Evolutionary conservation across 2,797 vertebrate species (phyloP), one percentile per base, ranked within the genome.

Genomic region (Tenualosa ilisha): DNA sequence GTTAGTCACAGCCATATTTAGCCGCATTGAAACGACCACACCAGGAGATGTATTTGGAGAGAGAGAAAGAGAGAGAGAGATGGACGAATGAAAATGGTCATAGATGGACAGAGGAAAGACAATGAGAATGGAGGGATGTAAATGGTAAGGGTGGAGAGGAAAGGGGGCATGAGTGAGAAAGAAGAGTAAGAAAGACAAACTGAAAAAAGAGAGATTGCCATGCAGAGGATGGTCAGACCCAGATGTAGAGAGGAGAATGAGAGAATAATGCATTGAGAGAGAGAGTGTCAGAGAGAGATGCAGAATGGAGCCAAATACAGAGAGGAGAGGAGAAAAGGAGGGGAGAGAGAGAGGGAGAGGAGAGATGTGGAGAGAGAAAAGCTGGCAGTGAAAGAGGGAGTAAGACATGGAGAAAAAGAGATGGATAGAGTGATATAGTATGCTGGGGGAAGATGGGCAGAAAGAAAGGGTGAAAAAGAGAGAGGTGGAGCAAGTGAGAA

Each of bases 1-100:
- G 91, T 94, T 93, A 93, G 93, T 94, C 93, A 93, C 93, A 92
- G 93, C 85, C 88, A 90, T 91, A 92, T 92, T 91, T 88, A 82
- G 91, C 89, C 90, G 87, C 63, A 65, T 89, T n/a, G n/a, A 75
- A 84, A 91, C 88, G 86, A 87, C 89, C 86, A 87, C 87, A 89
- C 82, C 50, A 24, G 26, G 87, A 87, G 85, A 87, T 90, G 85
- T 91, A 91, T 91, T 91, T 91, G 91, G 89, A 87, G 88, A 88
- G 84, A 84, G 61, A 51, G 84, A 61, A 37, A 87, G 88, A 82
- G 75, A 84, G 75, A 84, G 37, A 43, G 54, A 22, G 24, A 65
- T 11, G 3, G 24, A 24, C 7, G 4, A 63, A 6, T 24, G 22
- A 24, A 61, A 61, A 22, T 6, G 6, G 1, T 59, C 15, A 6